Base-by-base conservation (phyloP, 2,113 vertebrate genomes). In the Chloroceryle aenea region DNA sequence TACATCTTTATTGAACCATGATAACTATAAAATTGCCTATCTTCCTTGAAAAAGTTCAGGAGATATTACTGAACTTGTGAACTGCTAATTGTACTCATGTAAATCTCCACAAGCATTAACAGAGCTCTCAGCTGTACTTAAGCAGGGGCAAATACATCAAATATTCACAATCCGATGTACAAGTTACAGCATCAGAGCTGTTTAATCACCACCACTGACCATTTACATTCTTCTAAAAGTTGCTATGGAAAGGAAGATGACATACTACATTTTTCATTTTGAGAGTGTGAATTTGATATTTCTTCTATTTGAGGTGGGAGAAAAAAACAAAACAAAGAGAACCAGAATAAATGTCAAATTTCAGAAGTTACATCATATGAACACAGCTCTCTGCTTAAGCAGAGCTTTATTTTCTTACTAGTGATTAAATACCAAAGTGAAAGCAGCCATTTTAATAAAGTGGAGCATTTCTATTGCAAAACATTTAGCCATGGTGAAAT, bases 211-310 rank as follows among this genome's bases (percentile, higher is more conserved):
- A 42, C 30, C 30, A n/a, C 27, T 62, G 75, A 82, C 63, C 42
- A 17, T 73, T 87, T 79, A 62, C 18, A 20, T 59, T 73, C 68
- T 85, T 82, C 72, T 80, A 38, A 23, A 83, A 69, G 64, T n/a
- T 85, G 36, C 48, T 76, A 53, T 0, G 7, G 25, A 87, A 82
- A 82, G 10, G 32, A 79, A 72, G 15, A 56, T 17, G 27, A 75
- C 20, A 63, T 16, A 23, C 32, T 27, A 27, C 52, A n/a, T 45
- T 95, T 96, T 89, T 95, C 38, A 71, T 85, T 90, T 79, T 62
- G 20, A 78, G 25, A 50, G 30, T 38, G 29, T 66, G 58, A 84
- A 67, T 83, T 92, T 91, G 61, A 72, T 92, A 88, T 96, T 95
- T 93, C 71, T 85, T 52, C 36, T 76, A 32, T 88, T 75, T 3